phyloP scores from a whole-genome alignment of 2,113 vertebrate genomes.

The Sinocyclocheilus grahami region DNA sequence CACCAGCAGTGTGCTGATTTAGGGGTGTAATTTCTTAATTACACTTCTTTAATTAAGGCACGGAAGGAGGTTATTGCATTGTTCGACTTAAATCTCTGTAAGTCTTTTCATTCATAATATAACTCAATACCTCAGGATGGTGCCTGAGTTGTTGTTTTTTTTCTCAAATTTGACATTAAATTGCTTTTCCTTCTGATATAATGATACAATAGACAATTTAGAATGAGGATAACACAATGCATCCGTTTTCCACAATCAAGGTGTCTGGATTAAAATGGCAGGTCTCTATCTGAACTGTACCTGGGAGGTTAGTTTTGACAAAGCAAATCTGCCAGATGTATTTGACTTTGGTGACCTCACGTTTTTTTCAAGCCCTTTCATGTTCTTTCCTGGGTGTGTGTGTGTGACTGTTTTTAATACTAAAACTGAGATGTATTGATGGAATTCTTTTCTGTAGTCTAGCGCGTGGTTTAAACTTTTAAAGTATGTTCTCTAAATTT shows the following conservation, averaged over 20 bases:
- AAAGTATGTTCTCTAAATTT: background rate
- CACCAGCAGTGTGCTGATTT: constrained; percentile 48
- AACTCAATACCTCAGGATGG: background rate
- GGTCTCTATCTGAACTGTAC: background rate
- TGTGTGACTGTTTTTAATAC: background rate
- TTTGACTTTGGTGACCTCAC: constrained; percentile 26
- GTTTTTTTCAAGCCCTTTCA: background rate
- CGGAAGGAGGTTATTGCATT: constrained; percentile 15
- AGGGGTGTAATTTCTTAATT: constrained; percentile 47
- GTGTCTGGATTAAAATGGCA: background rate
- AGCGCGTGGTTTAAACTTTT: background rate
- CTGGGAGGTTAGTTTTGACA: background rate
- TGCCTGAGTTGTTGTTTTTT: background rate
- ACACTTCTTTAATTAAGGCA: constrained; percentile 50
- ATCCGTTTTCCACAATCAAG: background rate
- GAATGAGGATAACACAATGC: background rate
- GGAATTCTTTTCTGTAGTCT: background rate
- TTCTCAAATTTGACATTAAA: background rate
- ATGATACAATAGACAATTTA: background rate
- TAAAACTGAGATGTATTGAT: background rate
- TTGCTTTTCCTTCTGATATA: background rate
- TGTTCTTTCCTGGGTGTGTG: background rate
- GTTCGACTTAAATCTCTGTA: constrained; percentile 29
- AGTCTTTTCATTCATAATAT: constrained; percentile 33
- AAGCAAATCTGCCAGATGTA: constrained; percentile 15